A percentile compares a stretch with the other conserved stretches of the same genome.
These are phyloP conservation scores for Setophaga petechia DNA, from an alignment of 2,113 vertebrate genomes.

Conservation along the genomic window DNA sequence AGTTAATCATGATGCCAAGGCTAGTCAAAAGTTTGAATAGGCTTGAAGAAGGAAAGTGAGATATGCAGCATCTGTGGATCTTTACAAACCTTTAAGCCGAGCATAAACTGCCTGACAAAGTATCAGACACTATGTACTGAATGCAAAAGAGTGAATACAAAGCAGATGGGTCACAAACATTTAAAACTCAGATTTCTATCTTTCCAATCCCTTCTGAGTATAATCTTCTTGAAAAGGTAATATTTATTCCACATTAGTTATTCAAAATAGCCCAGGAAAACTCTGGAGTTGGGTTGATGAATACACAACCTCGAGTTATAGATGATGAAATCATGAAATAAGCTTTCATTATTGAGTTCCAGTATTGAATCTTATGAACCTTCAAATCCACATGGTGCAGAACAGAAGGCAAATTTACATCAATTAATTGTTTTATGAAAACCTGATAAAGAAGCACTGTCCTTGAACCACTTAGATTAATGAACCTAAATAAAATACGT, in stretches of 20 bases:
- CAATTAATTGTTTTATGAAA: slow-evolving; percentile 53
- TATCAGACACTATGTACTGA: neutral
- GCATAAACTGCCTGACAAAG: neutral
- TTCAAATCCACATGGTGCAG: slow-evolving; percentile 31
- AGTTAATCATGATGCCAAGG: neutral
- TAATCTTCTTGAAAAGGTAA: neutral
- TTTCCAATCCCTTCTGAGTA: neutral
- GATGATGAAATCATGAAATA: neutral
- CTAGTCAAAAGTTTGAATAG: neutral
- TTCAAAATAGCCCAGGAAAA: neutral
- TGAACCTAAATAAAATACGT: slow-evolving; percentile 24
- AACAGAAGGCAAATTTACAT: slow-evolving; percentile 54
- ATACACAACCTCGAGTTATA: neutral
- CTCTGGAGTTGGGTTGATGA: neutral
- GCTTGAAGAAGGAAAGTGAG: neutral
- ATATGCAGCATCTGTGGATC: neutral
- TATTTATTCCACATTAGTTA: slow-evolving; percentile 15
- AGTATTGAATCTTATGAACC: neutral
- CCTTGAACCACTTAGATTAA: slow-evolving; percentile 62
- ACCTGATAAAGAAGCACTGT: slow-evolving; percentile 31
- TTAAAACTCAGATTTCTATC: slow-evolving; percentile 37
- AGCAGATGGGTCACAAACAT: slow-evolving; percentile 50
- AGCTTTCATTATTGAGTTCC: slow-evolving; percentile 14
- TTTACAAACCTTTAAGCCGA: neutral
- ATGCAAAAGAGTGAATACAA: slow-evolving; percentile 53